Base-by-base conservation (phyloP, 2,797 vertebrate genomes). In the Tamandua tetradactyla region DNA sequence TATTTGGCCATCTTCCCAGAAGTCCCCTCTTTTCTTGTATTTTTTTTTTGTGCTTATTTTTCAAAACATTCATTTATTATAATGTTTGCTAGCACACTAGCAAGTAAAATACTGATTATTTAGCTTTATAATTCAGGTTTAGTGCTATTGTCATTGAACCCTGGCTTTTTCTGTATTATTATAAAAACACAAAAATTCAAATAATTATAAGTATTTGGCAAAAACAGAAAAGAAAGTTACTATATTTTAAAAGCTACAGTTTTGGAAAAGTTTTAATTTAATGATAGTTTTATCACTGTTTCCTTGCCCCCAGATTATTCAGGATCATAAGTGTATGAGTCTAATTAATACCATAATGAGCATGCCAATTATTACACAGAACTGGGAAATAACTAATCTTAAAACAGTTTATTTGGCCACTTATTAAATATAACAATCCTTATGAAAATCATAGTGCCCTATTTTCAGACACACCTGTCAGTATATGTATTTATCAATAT, bases 31-130 rank as follows among this genome's bases (percentile, higher is more conserved):
- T 47, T 47, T 98, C 98, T 97, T 98, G 97, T 98, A 97, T 97
- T 97, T 52, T 90, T 87, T 85, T 79, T 57, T 78, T 88, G 62
- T 96, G 86, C 89, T 91, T 93, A 89, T 92, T 91, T 97, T 97
- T 98, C 98, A 98, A 97, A 98, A 98, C 97, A 98, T 96, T 95
- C 94, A 91, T 98, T 98, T 98, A 98, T 97, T n/a, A 96, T 98
- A 98, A 98, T 98, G 98, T 98, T 98, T 98, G 98, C 98, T 98
- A 98, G 97, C 95, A 97, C 91, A 98, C 89, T 92, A 96, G 97
- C 98, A 97, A 98, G 89, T 98, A 95, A 98, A 97, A 94, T 95
- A 96, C 98, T 96, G 95, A 98, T 98, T 98, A 96, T 96, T 97
- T 98, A 96, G 97, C 96, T 96, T 98, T 98, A 93, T 97, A 97